Percentiles rank a stretch among this genome's conserved stretches.
Conservation (phyloP, 2,797 vertebrate species). For the Sebastes cheni region DNA sequence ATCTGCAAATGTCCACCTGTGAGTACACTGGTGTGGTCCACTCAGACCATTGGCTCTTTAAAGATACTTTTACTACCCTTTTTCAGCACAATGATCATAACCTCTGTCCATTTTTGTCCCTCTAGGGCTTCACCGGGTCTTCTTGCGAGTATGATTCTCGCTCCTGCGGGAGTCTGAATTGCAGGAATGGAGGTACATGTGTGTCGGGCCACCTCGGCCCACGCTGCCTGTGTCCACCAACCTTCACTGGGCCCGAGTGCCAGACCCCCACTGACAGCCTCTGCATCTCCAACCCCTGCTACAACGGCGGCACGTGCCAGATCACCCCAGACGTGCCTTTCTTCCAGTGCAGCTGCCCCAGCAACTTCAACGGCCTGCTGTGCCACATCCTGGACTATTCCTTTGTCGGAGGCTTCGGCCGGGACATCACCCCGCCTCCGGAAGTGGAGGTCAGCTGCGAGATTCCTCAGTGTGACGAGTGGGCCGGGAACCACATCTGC, state of each 20-base stretch:
- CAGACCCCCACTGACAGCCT: conserved; percentile 89
- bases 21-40: conserved; percentile 56
- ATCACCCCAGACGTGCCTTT: conserved; percentile 84
- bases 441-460: conserved; percentile 86
- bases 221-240: conserved; percentile 86
- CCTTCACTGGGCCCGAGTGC: conserved; percentile 92
- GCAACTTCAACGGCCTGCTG: conserved; percentile 94
- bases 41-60: neutral
- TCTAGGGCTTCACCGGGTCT: conserved; percentile 86
- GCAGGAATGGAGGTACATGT: conserved; percentile 91
- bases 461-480: conserved; percentile 86
- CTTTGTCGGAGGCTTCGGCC: conserved; percentile 89
- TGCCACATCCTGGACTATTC: conserved; percentile 96
- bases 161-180: conserved; percentile 89
- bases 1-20: conserved; percentile 93
- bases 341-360: conserved; percentile 93
- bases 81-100: neutral
- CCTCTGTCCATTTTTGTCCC: neutral
- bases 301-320: conserved; percentile 96
- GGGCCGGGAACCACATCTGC: conserved; percentile 91
- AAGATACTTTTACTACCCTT: neutral
- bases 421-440: conserved; percentile 89
- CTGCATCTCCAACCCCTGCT: conserved; percentile 91
- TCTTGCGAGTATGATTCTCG: conserved; percentile 92
- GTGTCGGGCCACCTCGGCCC: conserved; percentile 88